phyloP scores from a whole-genome alignment of 2,797 vertebrate species.

The Choloepus didactylus region DNA sequence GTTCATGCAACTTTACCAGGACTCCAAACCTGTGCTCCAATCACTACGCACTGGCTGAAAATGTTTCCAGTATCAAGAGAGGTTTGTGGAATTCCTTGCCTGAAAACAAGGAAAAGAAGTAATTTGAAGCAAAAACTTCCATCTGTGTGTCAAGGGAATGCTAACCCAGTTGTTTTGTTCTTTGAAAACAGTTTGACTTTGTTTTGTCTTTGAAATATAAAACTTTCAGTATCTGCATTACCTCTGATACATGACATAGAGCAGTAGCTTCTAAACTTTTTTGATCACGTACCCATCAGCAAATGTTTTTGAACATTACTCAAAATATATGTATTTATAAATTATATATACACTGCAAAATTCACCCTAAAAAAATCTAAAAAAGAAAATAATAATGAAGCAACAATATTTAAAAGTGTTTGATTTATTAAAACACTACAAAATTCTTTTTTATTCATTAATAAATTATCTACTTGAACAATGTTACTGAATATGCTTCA shows the following conservation, averaged over 20 bases:
- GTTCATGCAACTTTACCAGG: not conserved
- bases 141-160: not conserved
- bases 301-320: constrained; percentile 28
- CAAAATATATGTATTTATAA: not conserved
- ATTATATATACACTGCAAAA: not conserved
- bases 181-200: constrained; percentile 4
- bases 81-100: not conserved
- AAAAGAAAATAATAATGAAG: not conserved
- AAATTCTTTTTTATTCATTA: constrained; percentile 39
- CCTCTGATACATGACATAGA: not conserved
- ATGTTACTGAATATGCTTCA: constrained; percentile 39
- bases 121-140: constrained; percentile 53
- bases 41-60: not conserved
- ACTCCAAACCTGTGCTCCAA: not conserved
- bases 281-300: constrained; percentile 35
- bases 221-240: not conserved
- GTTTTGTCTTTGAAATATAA: constrained; percentile 70
- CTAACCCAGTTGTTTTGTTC: constrained; percentile 35
- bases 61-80: too few relatives aligned
- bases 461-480: constrained; percentile 41
- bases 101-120: constrained; percentile 59
- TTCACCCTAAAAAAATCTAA: constrained; percentile 2
- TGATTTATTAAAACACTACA: constrained; percentile 21
- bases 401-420: constrained; percentile 14
- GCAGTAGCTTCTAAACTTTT: not conserved